Evolutionary conservation across 2,113 vertebrate species (phyloP).

Genomic region (Willisornis vidua): DNA sequence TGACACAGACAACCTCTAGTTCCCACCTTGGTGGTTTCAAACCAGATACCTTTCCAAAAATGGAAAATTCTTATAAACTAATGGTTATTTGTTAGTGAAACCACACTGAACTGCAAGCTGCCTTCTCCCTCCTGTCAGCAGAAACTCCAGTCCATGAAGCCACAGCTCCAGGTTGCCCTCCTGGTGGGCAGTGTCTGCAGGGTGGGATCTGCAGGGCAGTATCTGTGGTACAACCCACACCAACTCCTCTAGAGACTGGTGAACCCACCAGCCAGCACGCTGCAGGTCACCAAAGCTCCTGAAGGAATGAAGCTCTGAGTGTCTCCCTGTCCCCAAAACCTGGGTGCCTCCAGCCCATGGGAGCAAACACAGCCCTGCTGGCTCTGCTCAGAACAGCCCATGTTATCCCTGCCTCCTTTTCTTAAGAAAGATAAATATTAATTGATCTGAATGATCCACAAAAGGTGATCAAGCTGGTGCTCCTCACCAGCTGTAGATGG

Average conservation of each 20-base stretch:
- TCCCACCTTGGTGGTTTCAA: not conserved
- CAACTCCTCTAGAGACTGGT: not conserved
- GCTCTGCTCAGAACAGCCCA: not conserved
- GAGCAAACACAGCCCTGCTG: not conserved
- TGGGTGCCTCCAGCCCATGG: fast-evolving
- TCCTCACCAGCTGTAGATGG: not conserved
- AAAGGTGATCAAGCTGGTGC: not conserved
- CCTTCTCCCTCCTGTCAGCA: not conserved
- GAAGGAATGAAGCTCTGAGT: not conserved
- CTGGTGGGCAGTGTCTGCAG: not conserved
- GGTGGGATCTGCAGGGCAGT: not conserved
- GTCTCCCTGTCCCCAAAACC: not conserved
- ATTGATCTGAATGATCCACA: not conserved
- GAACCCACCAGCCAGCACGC: not conserved
- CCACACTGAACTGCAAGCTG: not conserved
- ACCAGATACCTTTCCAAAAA: not conserved
- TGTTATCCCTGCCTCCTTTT: not conserved
- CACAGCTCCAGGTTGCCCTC: not conserved
- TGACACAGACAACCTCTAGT: not conserved
- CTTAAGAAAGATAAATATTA: not conserved
- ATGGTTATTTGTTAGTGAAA: not conserved
- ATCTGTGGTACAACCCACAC: not conserved
- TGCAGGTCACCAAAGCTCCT: not conserved
- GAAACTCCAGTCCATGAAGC: not conserved
- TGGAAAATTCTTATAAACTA: not conserved